phyloP scores from a whole-genome alignment of 1,140 invertebrate genomes.

The Drosophila arizonae region DNA sequence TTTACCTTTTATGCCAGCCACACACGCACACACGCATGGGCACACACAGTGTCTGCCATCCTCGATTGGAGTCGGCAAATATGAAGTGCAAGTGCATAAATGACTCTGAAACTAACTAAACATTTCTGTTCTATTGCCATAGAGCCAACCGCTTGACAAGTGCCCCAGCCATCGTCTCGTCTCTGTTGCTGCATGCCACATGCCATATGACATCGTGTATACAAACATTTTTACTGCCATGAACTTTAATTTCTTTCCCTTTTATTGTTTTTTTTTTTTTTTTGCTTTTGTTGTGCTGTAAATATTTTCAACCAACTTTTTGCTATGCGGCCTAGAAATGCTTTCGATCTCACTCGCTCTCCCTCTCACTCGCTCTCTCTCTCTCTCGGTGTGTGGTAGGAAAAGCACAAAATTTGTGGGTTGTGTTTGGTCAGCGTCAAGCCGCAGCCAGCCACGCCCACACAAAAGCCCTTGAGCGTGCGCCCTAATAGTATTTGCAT shows the following conservation, averaged over 20 bases:
- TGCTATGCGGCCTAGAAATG: constrained; percentile 49
- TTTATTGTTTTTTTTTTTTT: neutral
- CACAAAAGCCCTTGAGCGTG: constrained; percentile 26
- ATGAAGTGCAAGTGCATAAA: constrained; percentile 51
- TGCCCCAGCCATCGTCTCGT: neutral
- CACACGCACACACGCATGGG: neutral
- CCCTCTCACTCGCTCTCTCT: too few relatives aligned
- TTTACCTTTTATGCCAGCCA: neutral
- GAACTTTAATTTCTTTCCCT: constrained; percentile 39
- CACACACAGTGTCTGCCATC: neutral
- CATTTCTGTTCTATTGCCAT: constrained; percentile 29
- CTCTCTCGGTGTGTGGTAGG: neutral
- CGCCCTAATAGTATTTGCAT: constrained; percentile 70
- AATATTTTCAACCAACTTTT: constrained; percentile 60
- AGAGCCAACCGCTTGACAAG: constrained; percentile 10
- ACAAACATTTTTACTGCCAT: constrained; percentile 27
- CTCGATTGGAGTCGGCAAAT: constrained; percentile 29
- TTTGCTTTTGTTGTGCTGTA: constrained; percentile 9
- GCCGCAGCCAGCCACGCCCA: constrained; percentile 26
- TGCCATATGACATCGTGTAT: constrained; percentile 23
- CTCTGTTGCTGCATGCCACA: constrained; percentile 9
- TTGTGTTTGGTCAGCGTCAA: constrained; percentile 40
- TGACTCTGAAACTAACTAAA: constrained; percentile 39
- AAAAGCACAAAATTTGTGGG: constrained; percentile 37
- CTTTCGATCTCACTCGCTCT: neutral